Percentiles rank a stretch among this genome's conserved stretches.
These are phyloP conservation scores for Papilio gigon DNA, from an alignment of 2,888 invertebrate genomes.

Conservation along the genomic window DNA sequence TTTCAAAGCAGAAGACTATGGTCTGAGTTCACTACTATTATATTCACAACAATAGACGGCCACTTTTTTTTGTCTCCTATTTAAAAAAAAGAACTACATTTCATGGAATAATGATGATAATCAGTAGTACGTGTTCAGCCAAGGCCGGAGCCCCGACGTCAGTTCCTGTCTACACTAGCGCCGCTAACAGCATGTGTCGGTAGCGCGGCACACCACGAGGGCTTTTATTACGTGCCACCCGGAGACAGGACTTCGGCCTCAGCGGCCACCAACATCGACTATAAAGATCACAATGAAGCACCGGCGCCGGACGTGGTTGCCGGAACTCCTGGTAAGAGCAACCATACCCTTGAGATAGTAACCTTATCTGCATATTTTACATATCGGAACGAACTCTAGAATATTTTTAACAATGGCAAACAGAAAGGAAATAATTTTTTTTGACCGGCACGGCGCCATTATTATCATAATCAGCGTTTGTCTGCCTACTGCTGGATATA, in stretches of 20 bases:
- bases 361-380: background rate
- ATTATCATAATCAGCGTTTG: no score
- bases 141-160: slow-evolving; percentile 86
- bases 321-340: slow-evolving; percentile 83
- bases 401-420: no score
- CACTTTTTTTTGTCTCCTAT: background rate
- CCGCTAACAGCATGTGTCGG: slow-evolving; percentile 90
- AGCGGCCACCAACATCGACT: slow-evolving; percentile 84
- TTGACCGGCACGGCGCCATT: no score
- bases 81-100: background rate
- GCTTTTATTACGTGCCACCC: slow-evolving; percentile 80
- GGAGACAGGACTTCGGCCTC: slow-evolving; percentile 84
- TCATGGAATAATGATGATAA: background rate
- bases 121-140: slow-evolving; percentile 55
- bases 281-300: slow-evolving; percentile 79
- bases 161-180: slow-evolving; percentile 90
- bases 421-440: no score
- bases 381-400: background rate
- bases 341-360: background rate
- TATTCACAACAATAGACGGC: no score
- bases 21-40: no score
- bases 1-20: no score
- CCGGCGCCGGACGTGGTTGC: slow-evolving; percentile 91
- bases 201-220: slow-evolving; percentile 75
- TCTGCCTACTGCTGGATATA: no score